Evolutionary conservation across 1,140 invertebrate species (phyloP).

Genomic region (Lepidurus arcticus): DNA sequence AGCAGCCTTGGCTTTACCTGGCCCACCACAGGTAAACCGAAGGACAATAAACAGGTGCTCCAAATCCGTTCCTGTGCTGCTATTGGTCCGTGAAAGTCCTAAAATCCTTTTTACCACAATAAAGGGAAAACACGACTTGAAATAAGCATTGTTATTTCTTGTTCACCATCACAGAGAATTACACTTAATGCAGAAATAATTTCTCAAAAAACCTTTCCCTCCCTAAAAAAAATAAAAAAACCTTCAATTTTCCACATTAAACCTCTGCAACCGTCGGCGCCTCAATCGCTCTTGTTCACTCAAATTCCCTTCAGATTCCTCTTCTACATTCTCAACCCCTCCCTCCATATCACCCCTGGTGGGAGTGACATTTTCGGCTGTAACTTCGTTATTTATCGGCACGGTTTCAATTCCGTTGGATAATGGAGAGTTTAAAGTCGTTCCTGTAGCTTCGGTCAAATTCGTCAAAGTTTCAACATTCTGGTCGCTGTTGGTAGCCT

Average conservation of each 20-base stretch:
- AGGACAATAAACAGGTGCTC: constrained; percentile 13
- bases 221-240: constrained; percentile 4
- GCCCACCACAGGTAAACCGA: background rate
- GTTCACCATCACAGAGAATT: constrained; percentile 17
- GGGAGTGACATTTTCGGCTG: background rate
- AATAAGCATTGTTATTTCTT: background rate
- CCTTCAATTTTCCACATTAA: constrained; percentile 25
- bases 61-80: background rate
- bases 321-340: constrained; percentile 18
- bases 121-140: background rate
- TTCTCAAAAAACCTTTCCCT: constrained; percentile 14
- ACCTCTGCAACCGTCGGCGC: constrained; percentile 31
- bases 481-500: background rate
- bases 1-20: constrained; percentile 12
- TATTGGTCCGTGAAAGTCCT: constrained; percentile 16
- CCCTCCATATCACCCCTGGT: no score
- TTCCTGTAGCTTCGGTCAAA: background rate
- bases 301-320: constrained; percentile 28
- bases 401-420: background rate
- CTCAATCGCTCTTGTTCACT: constrained; percentile 32
- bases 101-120: constrained; percentile 11
- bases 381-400: background rate
- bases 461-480: background rate
- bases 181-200: constrained; percentile 20
- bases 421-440: background rate